These are phyloP conservation scores for Sepiola atlantica DNA, from an alignment of 2,888 invertebrate species.

Conservation along the genomic window DNA sequence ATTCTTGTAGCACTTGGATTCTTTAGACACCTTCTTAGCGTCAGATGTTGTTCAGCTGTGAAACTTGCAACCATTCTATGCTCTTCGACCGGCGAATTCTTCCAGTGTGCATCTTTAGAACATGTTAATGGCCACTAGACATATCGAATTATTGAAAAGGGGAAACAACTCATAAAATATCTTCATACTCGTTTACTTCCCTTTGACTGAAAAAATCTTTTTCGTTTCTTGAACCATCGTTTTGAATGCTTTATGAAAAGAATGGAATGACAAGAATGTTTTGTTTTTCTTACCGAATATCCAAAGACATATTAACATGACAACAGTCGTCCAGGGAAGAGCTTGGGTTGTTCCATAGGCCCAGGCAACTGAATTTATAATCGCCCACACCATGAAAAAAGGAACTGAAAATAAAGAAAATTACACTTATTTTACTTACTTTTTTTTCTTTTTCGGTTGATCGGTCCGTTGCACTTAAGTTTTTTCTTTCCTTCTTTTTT, in stretches of 20 bases:
- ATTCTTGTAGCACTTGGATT: too few species aligned
- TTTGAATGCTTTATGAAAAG: background rate
- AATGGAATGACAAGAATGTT: background rate
- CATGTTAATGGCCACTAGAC: too few species aligned
- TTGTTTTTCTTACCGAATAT: slow-evolving; percentile 68
- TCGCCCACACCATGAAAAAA: slow-evolving; percentile 76
- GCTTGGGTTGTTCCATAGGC: slow-evolving; percentile 77
- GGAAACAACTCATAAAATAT: background rate
- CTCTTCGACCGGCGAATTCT: too few species aligned
- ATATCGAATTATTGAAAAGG: background rate
- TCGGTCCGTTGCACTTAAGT: too few species aligned
- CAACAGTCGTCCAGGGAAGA: slow-evolving; percentile 76
- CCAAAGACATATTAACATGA: slow-evolving; percentile 76
- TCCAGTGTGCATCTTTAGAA: too few species aligned
- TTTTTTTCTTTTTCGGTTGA: too few species aligned
- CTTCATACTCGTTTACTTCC: background rate
- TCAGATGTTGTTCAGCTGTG: too few species aligned
- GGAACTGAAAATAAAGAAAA: slow-evolving; percentile 71
- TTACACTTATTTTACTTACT: background rate
- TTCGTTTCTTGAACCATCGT: background rate
- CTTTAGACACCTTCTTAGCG: too few species aligned
- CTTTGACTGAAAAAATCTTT: background rate
- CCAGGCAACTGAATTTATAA: slow-evolving; percentile 77
- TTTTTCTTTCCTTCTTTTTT: too few species aligned
- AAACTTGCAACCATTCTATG: too few species aligned